A percentile compares a stretch with the other conserved stretches of the same genome.
These are phyloP conservation scores for Ancistrus triradiatus DNA, from an alignment of 2,113 vertebrate genomes.

Conservation along the genomic window DNA sequence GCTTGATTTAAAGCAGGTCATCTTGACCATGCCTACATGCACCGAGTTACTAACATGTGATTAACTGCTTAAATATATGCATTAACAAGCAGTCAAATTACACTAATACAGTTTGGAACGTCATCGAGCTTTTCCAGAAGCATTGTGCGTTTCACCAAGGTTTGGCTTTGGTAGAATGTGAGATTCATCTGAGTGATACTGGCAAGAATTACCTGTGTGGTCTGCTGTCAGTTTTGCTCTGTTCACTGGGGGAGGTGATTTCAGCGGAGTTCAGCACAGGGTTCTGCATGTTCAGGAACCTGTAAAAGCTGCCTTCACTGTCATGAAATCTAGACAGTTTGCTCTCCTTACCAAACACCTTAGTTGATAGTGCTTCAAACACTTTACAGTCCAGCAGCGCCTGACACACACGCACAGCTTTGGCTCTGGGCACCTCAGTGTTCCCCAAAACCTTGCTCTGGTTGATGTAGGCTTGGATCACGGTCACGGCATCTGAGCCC, in stretches of 20 bases:
- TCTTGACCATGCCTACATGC: too few relatives aligned
- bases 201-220: constrained; percentile 46
- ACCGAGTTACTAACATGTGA: too few relatives aligned
- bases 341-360: constrained; percentile 80
- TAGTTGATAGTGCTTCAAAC: constrained; percentile 81
- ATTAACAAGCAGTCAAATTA: too few relatives aligned
- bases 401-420: constrained; percentile 84
- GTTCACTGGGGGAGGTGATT: constrained; percentile 63
- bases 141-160: too few relatives aligned
- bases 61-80: too few relatives aligned
- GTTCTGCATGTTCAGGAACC: constrained; percentile 68
- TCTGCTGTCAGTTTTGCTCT: constrained; percentile 42
- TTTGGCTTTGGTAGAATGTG: not conserved
- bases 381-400: constrained; percentile 84
- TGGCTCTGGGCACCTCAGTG: constrained; percentile 70
- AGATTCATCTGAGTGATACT: too few relatives aligned
- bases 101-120: too few relatives aligned
- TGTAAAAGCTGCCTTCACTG: constrained; percentile 83
- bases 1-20: too few relatives aligned
- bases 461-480: constrained; percentile 74
- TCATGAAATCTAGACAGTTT: constrained; percentile 79
- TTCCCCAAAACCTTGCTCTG: constrained; percentile 77
- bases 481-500: constrained; percentile 86
- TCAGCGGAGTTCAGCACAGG: constrained; percentile 60
- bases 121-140: too few relatives aligned